Conservation (phyloP, 30 jellyfish, hydroid and myxozoan species). For the Calvadosia cruxmelitensis region DNA sequence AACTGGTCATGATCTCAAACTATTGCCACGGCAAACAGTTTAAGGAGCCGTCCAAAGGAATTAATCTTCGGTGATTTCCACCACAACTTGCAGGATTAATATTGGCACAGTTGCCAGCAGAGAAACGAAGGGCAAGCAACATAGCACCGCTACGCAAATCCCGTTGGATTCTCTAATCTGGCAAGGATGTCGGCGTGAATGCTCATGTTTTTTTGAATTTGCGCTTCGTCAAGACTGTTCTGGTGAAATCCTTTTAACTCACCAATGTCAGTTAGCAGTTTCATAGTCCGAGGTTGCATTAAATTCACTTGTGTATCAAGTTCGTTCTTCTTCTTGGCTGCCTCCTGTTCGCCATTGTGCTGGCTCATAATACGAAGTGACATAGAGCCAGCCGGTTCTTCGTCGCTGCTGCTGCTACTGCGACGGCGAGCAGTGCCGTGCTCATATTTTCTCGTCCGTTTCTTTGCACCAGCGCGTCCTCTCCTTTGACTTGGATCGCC, state of each 20-base stretch:
- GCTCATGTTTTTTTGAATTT: slow-evolving; percentile 51
- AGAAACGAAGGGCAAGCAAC: no score
- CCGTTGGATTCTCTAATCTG: slow-evolving; percentile 79
- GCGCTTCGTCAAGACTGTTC: slow-evolving; percentile 55
- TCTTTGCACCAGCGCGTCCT: neutral
- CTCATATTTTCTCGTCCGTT: neutral
- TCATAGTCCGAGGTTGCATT: slow-evolving; percentile 71
- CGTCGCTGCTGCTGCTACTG: neutral
- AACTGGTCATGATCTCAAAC: no score
- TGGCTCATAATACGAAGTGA: neutral
- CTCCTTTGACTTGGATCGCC: neutral
- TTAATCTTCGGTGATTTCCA: no score
- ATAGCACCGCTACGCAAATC: slow-evolving; percentile 30
- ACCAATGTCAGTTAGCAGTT: slow-evolving; percentile 75
- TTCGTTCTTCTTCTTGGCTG: neutral
- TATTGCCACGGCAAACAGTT: no score
- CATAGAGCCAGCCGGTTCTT: neutral
- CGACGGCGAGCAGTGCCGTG: no score
- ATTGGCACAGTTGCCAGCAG: no score
- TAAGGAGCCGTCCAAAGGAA: no score
- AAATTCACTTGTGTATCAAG: slow-evolving; percentile 29
- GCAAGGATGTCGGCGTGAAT: slow-evolving; percentile 91
- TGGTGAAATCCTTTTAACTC: slow-evolving; percentile 63
- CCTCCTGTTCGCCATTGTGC: neutral
- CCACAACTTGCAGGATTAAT: no score